A percentile compares a stretch with the other conserved stretches of the same genome.
These are phyloP conservation scores for Nanorana parkeri DNA, from an alignment of 2,113 vertebrate species.

Conservation along the genomic window DNA sequence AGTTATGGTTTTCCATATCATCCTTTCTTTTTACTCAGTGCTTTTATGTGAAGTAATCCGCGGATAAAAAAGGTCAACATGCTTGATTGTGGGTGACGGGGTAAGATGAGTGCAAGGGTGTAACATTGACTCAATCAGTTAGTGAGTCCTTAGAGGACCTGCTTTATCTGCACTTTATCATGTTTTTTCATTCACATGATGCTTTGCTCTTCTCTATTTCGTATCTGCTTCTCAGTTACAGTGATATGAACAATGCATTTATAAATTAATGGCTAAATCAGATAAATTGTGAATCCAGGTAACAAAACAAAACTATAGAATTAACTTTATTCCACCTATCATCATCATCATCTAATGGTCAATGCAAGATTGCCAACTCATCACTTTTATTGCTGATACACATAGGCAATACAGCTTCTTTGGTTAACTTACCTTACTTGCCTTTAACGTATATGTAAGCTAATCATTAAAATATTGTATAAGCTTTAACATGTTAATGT, in stretches of 20 bases:
- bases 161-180: conserved; percentile 40
- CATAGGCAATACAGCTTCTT: no score
- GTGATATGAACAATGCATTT: conserved; percentile 3
- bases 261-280: conserved; percentile 9
- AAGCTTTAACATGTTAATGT: no score
- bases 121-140: conserved; percentile 28
- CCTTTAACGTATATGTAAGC: no score
- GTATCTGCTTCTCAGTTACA: not conserved
- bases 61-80: conserved; percentile 3
- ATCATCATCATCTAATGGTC: not conserved
- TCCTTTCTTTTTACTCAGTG: not conserved
- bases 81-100: conserved; percentile 6
- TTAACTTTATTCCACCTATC: not conserved
- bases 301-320: not conserved
- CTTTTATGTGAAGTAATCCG: not conserved
- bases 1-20: not conserved
- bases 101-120: conserved; percentile 31
- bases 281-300: not conserved
- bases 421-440: no score
- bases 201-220: not conserved
- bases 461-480: no score
- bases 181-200: not conserved
- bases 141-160: conserved; percentile 2
- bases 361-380: not conserved
- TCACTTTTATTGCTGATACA: no score